These are phyloP conservation scores for Boulengeromyrus knoepffleri DNA, from an alignment of 2,113 vertebrate species.

Conservation along the genomic window DNA sequence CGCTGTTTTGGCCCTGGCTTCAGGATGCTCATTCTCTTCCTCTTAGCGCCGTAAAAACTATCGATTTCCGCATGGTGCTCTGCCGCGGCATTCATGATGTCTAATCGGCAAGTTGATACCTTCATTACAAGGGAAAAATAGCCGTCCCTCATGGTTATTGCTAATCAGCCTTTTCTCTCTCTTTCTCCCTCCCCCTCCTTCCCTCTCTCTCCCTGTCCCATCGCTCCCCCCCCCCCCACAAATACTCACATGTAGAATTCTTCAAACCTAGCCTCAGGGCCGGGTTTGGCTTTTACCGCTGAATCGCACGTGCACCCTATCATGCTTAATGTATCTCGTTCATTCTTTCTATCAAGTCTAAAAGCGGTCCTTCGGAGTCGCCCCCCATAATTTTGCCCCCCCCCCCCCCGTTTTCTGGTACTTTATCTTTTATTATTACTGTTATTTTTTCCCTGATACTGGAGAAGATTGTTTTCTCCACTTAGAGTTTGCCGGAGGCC, in stretches of 20 bases:
- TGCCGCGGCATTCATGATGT: constrained; percentile 28
- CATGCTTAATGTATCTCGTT: neutral
- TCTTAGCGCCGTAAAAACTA: constrained; percentile 63
- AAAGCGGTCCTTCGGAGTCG: neutral
- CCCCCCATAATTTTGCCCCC: neutral
- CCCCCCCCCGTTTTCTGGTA: neutral
- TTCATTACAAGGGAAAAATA: neutral
- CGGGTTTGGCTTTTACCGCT: neutral
- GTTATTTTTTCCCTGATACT: constrained; percentile 7
- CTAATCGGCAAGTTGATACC: constrained; percentile 13
- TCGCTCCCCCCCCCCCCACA: neutral
- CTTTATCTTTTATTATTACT: constrained; percentile 16
- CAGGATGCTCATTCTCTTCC: constrained; percentile 71
- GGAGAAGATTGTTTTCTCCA: constrained; percentile 26
- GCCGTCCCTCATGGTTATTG: neutral
- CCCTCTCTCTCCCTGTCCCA: no score
- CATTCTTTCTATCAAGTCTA: neutral
- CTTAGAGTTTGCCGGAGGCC: constrained; percentile 23
- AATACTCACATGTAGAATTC: neutral
- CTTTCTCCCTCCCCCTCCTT: neutral
- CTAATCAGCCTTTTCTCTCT: neutral
- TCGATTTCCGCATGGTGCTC: constrained; percentile 66
- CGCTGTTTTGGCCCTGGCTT: constrained; percentile 73
- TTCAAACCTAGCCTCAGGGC: neutral
- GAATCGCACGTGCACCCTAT: neutral